A percentile compares a stretch with the other conserved stretches of the same genome.
These are phyloP conservation scores for Zenarchopterus dispar DNA, from an alignment of 2,797 vertebrate genomes.

Conservation along the genomic window DNA sequence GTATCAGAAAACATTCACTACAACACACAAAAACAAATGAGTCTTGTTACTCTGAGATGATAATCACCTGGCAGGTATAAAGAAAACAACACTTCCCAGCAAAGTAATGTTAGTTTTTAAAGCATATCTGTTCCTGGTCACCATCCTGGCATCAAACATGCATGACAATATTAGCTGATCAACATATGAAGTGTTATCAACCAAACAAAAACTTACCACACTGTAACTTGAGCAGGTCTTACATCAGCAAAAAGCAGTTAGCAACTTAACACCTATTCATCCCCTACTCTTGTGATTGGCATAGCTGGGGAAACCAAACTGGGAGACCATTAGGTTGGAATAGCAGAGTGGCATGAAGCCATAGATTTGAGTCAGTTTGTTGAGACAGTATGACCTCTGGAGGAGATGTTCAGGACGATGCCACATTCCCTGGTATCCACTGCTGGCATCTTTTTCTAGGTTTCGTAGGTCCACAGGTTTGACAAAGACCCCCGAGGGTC, in stretches of 20 bases:
- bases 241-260: background rate
- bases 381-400: constrained; percentile 93
- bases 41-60: too few species aligned
- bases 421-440: constrained; percentile 95
- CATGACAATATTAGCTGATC: background rate
- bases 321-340: constrained; percentile 94
- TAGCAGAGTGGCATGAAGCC: constrained; percentile 90
- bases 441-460: constrained; percentile 90
- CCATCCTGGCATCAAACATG: background rate
- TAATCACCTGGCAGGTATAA: too few species aligned
- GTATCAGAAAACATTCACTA: too few species aligned
- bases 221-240: background rate
- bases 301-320: constrained; percentile 95
- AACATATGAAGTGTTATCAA: background rate
- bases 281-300: constrained; percentile 91
- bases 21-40: too few species aligned
- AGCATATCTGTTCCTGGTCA: too few species aligned
- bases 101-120: too few species aligned
- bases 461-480: constrained; percentile 92
- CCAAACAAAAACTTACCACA: constrained; percentile 17
- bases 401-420: constrained; percentile 92
- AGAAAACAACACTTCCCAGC: too few species aligned
- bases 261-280: constrained; percentile 60
- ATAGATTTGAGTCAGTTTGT: constrained; percentile 89
- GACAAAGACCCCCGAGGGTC: constrained; percentile 89